Conservation (phyloP, 2,797 vertebrate species). For the Galaxias olidus region DNA sequence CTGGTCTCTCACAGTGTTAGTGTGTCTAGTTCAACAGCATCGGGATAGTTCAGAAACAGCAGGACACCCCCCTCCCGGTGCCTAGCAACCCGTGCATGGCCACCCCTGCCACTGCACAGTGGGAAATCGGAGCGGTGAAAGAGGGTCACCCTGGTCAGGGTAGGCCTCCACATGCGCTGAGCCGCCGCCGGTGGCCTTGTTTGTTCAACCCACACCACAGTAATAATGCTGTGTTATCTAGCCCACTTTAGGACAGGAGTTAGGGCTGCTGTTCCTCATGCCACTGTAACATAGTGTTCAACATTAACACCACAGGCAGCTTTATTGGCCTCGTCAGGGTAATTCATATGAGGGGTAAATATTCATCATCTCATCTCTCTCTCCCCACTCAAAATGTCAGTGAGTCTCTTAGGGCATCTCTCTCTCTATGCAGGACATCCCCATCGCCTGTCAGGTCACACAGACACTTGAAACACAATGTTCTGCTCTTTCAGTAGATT, state of each 20-base stretch:
- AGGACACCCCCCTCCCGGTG: neutral
- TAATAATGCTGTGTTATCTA: slow-evolving; percentile 56
- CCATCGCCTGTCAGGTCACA: too few relatives aligned
- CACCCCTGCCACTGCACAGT: slow-evolving; percentile 7
- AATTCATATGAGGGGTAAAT: neutral
- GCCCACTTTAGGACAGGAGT: neutral
- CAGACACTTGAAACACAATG: too few relatives aligned
- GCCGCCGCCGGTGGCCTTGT: slow-evolving; percentile 33
- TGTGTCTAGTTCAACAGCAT: neutral
- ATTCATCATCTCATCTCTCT: too few relatives aligned
- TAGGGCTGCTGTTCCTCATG: slow-evolving; percentile 30
- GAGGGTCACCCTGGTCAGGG: slow-evolving; percentile 30
- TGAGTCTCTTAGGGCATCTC: neutral
- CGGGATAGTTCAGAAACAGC: slow-evolving; percentile 8
- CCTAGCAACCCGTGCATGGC: slow-evolving; percentile 6
- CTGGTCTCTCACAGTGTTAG: neutral
- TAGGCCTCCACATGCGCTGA: slow-evolving; percentile 48
- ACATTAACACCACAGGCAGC: neutral
- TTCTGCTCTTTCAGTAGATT: too few relatives aligned
- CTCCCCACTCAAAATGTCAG: neutral
- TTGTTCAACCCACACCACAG: slow-evolving; percentile 52
- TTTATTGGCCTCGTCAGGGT: neutral
- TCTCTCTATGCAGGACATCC: slow-evolving; percentile 4
- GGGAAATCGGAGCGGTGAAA: slow-evolving; percentile 27
- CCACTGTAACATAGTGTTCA: slow-evolving; percentile 35